Base-by-base conservation (phyloP, 1,140 invertebrate genomes). In the Zaprionus inermis region DNA sequence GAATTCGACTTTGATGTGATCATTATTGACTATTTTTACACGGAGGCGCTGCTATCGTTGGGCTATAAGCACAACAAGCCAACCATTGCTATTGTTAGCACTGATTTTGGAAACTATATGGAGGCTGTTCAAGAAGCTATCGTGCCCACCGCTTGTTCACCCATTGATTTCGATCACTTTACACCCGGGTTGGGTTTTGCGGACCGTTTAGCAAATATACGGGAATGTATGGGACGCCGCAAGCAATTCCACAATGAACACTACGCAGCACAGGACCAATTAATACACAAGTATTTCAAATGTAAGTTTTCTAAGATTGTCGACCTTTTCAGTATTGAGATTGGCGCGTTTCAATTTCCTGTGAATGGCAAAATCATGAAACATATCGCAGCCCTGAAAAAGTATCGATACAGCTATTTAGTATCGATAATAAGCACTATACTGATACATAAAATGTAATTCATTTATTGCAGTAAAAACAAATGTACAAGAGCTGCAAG, bases 1-100 rank as follows among this genome's bases (percentile, higher is more conserved):
- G 74, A 91, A 5, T 91, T 93, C 64, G 91, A 92, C 24, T 94
- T 91, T 63, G 93, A 94, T 79, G 59, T 93, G 1, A 91, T 94
- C 2, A 83, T 94, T 22, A 59, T 92, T 5, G 93, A 93, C 46
- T 76, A 91, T 24, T 93, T 94, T 41, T 85, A 92, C 41, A 92
- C 92, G 20, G 93, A 94, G 41, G 92, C 92, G 5, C 56, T 93
- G n/a, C 59, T 91, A 14, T 91, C 91, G 10, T 58, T 94, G 30
- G 90, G 91, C 4, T 65, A 92, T 24, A 72, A 90, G 34, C 92
- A 92, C 49, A 83, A 93, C 18, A 92, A 83, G 18, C 93, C 93
- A 11, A 76, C 92, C 2, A 82, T 94, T 16, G 74, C 91, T 4
- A 80, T 94, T 10, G 79, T 88, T 24, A 92, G 91, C 16, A 72